Evolutionary conservation across 2,888 invertebrate species (phyloP).

Genomic region (Pseudococcus longispinus): DNA sequence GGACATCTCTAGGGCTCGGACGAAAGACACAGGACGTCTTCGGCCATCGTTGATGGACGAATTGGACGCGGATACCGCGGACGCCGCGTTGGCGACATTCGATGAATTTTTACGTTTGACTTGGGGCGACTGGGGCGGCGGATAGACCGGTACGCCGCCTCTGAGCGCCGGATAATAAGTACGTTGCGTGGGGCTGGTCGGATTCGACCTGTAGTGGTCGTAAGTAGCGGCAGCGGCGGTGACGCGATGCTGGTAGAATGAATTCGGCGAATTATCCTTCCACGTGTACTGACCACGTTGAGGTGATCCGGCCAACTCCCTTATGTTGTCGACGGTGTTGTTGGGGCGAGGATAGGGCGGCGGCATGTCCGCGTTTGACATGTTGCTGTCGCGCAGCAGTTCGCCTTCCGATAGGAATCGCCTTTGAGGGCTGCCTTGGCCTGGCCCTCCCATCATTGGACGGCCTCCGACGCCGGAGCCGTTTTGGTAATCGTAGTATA

Average conservation of each 20-base stretch:
- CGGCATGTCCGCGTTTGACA: slow-evolving; percentile 66
- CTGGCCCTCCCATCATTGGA: slow-evolving; percentile 59
- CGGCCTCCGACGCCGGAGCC: slow-evolving; percentile 58
- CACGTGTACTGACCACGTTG: slow-evolving; percentile 82
- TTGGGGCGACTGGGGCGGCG: slow-evolving; percentile 64
- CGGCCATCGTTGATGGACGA: slow-evolving; percentile 64
- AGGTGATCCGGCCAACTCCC: slow-evolving; percentile 86
- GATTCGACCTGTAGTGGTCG: slow-evolving; percentile 74
- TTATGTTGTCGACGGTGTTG: slow-evolving; percentile 84
- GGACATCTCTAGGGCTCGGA: slow-evolving; percentile 87
- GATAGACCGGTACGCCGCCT: slow-evolving; percentile 75
- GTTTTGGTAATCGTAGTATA: slow-evolving; percentile 62
- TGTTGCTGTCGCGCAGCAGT: slow-evolving; percentile 70
- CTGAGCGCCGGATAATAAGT: slow-evolving; percentile 67
- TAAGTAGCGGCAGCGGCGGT: slow-evolving; percentile 61
- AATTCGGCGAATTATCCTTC: slow-evolving; percentile 73
- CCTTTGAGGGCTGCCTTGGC: slow-evolving; percentile 73
- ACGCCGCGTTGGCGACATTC: neutral
- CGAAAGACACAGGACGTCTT: slow-evolving; percentile 85
- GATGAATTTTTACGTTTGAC: slow-evolving; percentile 56
- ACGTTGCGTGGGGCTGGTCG: slow-evolving; percentile 75
- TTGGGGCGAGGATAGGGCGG: slow-evolving; percentile 71
- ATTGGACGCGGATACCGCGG: slow-evolving; percentile 62
- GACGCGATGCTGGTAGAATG: slow-evolving; percentile 62
- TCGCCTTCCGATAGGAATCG: slow-evolving; percentile 84